phyloP scores from a whole-genome alignment of 1,140 invertebrate species.

The Antheraea mylitta region DNA sequence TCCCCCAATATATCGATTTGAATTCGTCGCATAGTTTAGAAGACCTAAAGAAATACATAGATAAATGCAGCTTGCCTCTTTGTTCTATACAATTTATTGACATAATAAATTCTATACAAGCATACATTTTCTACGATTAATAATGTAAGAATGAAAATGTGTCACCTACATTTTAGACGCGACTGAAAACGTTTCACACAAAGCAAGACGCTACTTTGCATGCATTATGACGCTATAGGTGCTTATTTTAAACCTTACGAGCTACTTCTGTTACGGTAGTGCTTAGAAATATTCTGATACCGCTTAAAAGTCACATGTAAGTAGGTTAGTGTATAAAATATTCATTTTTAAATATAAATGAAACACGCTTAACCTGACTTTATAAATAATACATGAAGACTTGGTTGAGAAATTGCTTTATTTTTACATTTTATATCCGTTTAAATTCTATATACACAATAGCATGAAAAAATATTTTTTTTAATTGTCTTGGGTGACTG shows the following conservation, averaged over 20 bases:
- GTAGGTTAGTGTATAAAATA: background rate
- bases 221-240: background rate
- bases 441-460: too few species aligned
- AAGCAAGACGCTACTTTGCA: conserved; percentile 1
- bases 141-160: background rate
- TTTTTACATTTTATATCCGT: too few species aligned
- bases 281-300: background rate
- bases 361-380: background rate
- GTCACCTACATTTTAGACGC: background rate
- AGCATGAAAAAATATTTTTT: too few species aligned
- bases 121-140: background rate
- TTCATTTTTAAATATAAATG: background rate
- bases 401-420: too few species aligned
- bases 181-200: background rate
- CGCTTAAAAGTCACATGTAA: background rate
- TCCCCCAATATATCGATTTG: too few species aligned
- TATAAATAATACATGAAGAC: too few species aligned
- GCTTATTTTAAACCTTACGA: background rate
- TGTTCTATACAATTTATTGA: background rate
- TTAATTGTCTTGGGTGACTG: too few species aligned
- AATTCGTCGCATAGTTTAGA: too few species aligned
- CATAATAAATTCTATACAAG: background rate
- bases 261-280: background rate
- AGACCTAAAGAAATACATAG: too few species aligned
- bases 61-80: too few species aligned